Conservation (phyloP, 1,140 invertebrate species). For the Pantala flavescens region DNA sequence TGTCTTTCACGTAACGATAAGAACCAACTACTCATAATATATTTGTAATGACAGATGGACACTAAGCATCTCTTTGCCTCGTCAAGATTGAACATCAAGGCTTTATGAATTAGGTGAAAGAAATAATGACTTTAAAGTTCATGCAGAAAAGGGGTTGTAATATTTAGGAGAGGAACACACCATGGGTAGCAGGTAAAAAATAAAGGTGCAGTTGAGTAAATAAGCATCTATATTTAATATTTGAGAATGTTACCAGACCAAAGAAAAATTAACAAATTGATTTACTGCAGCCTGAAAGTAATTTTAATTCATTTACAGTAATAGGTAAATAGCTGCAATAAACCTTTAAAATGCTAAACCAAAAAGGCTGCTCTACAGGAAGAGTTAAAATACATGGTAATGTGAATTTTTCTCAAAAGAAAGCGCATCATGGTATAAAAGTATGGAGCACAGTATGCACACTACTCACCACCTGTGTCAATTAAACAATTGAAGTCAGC, state of each 20-base stretch:
- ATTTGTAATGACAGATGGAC: background rate
- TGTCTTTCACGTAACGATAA: background rate
- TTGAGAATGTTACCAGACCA: constrained; percentile 9
- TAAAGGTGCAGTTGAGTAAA: constrained; percentile 8
- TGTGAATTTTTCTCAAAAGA: constrained; percentile 12
- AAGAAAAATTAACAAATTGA: constrained; percentile 14
- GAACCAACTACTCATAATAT: background rate
- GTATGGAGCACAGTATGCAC: constrained; percentile 17
- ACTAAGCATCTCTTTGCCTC: constrained; percentile 9
- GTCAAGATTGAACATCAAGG: background rate
- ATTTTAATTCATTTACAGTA: background rate
- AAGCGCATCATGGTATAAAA: constrained; percentile 14
- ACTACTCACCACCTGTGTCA: constrained; percentile 18
- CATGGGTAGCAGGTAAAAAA: constrained; percentile 12
- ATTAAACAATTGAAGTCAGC: constrained; percentile 19
- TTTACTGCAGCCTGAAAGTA: constrained; percentile 14
- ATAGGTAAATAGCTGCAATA: constrained; percentile 16
- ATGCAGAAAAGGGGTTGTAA: background rate
- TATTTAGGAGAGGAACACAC: background rate
- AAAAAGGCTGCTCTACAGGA: constrained; percentile 16
- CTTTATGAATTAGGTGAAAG: background rate
- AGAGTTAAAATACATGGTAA: constrained; percentile 11
- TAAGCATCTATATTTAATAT: constrained; percentile 7
- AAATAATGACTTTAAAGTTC: background rate
- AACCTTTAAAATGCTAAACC: constrained; percentile 13